A percentile compares a stretch with the other conserved stretches of the same genome.
Evolutionary conservation across 2,888 invertebrate genomes (phyloP).

Genomic region (Pecten maximus): DNA sequence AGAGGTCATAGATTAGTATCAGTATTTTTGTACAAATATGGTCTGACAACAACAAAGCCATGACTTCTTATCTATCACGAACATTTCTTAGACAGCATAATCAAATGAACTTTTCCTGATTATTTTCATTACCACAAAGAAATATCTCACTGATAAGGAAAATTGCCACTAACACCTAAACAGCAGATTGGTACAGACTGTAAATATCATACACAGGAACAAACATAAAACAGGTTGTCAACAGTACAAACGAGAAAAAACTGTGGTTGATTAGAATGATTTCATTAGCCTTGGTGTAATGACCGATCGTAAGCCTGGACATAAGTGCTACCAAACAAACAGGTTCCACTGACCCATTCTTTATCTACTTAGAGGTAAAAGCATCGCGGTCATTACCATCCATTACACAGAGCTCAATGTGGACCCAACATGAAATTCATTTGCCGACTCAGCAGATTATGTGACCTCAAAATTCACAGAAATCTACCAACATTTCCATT

Average conservation of each 20-base stretch:
- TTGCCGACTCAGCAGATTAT: background rate
- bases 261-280: background rate
- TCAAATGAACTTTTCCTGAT: background rate
- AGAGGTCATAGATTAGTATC: background rate
- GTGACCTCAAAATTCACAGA: background rate
- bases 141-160: background rate
- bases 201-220: background rate
- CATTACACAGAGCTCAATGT: background rate
- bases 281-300: background rate
- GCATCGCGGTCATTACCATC: background rate
- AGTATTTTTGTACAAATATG: too few species aligned
- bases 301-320: background rate
- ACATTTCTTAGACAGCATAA: background rate
- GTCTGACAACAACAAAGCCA: background rate
- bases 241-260: too few species aligned
- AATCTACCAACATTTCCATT: background rate
- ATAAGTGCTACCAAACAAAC: background rate
- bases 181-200: background rate
- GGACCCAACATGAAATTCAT: background rate
- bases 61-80: background rate
- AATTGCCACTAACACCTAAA: background rate
- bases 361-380: slow-evolving; percentile 12
- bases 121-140: background rate
- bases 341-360: background rate
- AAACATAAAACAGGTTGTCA: too few species aligned